Evolutionary conservation across 2,888 invertebrate genomes (phyloP).

Genomic region (Adineta ricciae): DNA sequence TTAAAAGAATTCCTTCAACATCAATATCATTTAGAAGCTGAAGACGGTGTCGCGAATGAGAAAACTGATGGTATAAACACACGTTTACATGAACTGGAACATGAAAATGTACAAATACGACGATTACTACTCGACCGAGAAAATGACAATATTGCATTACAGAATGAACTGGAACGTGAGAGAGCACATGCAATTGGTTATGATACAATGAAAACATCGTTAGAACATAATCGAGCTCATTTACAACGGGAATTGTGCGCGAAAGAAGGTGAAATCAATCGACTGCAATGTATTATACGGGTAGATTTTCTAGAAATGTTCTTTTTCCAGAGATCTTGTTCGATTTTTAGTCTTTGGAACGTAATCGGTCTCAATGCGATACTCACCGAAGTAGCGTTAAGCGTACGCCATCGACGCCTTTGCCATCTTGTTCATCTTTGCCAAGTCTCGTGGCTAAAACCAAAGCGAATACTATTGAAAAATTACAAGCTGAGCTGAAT

Average conservation of each 20-base stretch:
- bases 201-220: slow-evolving; percentile 26
- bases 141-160: slow-evolving; percentile 1
- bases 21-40: slow-evolving; percentile 18
- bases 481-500: not conserved
- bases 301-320: not conserved
- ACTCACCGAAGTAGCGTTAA: not conserved
- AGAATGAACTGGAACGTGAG: not conserved
- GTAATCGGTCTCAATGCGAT: not conserved
- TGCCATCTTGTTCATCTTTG: not conserved
- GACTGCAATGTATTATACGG: slow-evolving; percentile 26
- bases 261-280: slow-evolving; percentile 30
- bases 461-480: not conserved
- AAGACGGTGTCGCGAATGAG: not conserved
- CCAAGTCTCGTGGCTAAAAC: not conserved
- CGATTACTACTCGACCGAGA: not conserved
- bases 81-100: not conserved
- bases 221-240: slow-evolving; percentile 33
- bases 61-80: not conserved
- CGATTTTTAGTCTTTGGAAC: not conserved
- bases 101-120: slow-evolving; percentile 11
- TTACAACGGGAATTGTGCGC: slow-evolving; percentile 26
- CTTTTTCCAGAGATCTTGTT: too few relatives aligned
- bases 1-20: not conserved
- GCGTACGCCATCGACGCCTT: not conserved
- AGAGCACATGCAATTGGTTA: not conserved